Base-by-base conservation (phyloP, 2,113 vertebrate species). In the Otis tarda region DNA sequence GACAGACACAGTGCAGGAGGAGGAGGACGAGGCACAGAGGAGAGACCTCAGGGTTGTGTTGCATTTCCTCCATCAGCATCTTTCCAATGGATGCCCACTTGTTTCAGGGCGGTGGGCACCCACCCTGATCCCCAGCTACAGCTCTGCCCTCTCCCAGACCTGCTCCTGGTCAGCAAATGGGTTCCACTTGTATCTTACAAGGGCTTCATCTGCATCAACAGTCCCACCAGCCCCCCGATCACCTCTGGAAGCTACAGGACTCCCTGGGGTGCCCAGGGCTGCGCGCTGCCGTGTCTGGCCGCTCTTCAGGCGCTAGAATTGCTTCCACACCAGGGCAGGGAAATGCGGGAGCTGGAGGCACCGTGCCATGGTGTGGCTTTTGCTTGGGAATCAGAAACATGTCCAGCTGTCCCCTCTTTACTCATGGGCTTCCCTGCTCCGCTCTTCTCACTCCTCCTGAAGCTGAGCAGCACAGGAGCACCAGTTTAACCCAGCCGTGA, bases 21-120 rank as follows among this genome's bases (percentile, higher is more conserved):
- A 79, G 55, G 83, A 55, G 25, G 61, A 76, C 18, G 47, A 43
- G 25, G 28, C 49, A 39, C 17, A 21, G 15, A 61, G 23, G 53
- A 50, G 10, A 31, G 41, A 30, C 22, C 30, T 33, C 49, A 41
- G 14, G 16, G 2, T 4, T 22, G 31, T 45, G 31, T 4, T 28
- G 9, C 37, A 3, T 59, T 31, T 74, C 17, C 23, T 19, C 25
- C 49, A 35, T 8, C 47, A 60, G 39, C 30, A 27, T 8, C 41
- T 50, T 47, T 31, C 50, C 78, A 1, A 0, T 0, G 3, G 75
- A 14, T 47, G 22, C 23, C 49, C 2, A 0, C 21, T 20, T 22
- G 47, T 55, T 17, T 61, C 39, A 8, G 35, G 31, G 28, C 14
- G 45, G 35, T 24, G n/a, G 77, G 41, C 70, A 70, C 41, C 41